These are phyloP conservation scores for Onychostruthus taczanowskii DNA, from an alignment of 2,113 vertebrate species.

Conservation along the genomic window DNA sequence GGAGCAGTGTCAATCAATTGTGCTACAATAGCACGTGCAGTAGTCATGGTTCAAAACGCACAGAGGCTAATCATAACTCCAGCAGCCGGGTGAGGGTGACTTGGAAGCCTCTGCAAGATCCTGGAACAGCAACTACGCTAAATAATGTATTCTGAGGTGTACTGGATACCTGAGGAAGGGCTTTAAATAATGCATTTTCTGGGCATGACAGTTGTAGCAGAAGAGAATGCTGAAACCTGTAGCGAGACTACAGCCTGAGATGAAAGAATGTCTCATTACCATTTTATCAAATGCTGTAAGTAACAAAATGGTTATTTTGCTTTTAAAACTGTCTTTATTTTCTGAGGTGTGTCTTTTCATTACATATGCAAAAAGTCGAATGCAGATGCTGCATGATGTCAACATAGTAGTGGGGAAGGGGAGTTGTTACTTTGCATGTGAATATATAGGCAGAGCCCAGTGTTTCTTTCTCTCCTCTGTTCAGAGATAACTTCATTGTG, in stretches of 20 bases:
- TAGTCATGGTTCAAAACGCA: conserved; percentile 65
- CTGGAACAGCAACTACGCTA: conserved; percentile 58
- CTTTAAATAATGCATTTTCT: conserved; percentile 83
- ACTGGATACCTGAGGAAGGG: conserved; percentile 77
- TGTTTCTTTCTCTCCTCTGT: not conserved
- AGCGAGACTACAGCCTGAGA: conserved; percentile 71
- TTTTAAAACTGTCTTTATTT: conserved; percentile 2
- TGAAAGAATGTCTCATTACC: conserved; percentile 92
- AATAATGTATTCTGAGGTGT: conserved; percentile 78
- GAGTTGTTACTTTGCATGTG: conserved; percentile 53
- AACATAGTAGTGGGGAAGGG: not conserved
- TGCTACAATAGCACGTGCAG: conserved; percentile 79
- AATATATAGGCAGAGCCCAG: conserved; percentile 9
- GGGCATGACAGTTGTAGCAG: conserved; percentile 69
- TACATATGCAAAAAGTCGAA: conserved; percentile 30
- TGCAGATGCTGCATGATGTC: conserved; percentile 46
- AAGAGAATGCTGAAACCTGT: conserved; percentile 79
- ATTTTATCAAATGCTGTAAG: conserved; percentile 97
- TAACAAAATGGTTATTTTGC: conserved; percentile 66
- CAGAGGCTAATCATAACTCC: conserved; percentile 54
- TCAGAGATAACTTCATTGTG: conserved; percentile 22
- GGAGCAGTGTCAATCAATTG: conserved; percentile 80
- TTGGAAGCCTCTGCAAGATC: conserved; percentile 53
- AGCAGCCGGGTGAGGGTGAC: conserved; percentile 66
- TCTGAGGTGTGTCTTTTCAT: conserved; percentile 21